Evolutionary conservation across 2,888 invertebrate genomes (phyloP).

Genomic region (Papilio gigon): DNA sequence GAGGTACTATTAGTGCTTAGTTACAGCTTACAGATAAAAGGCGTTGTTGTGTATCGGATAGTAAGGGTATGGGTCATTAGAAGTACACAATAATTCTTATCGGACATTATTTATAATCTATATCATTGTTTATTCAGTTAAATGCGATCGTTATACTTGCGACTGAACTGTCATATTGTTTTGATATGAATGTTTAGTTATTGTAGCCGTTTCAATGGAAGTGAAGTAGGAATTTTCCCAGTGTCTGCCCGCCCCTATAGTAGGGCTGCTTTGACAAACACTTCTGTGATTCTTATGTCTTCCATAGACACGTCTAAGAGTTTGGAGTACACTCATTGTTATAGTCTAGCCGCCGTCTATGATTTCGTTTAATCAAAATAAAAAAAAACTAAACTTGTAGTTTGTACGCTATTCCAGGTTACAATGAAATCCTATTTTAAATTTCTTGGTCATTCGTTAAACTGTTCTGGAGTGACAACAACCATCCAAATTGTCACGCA

Average conservation of each 20-base stretch:
- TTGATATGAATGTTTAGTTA: slow-evolving; percentile 11
- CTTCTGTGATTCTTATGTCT: background rate
- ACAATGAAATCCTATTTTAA: no score
- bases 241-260: background rate
- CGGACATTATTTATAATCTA: background rate
- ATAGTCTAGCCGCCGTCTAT: no score
- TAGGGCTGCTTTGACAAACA: background rate
- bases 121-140: slow-evolving; percentile 15
- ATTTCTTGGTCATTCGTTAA: no score
- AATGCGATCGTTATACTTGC: background rate
- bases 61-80: background rate
- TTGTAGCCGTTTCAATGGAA: slow-evolving; percentile 2
- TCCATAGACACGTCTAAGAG: no score
- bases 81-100: background rate
- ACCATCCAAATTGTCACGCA: no score
- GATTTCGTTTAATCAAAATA: no score
- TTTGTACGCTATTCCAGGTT: no score
- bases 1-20: background rate
- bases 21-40: background rate
- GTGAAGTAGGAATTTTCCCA: slow-evolving; percentile 7
- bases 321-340: no score
- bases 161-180: slow-evolving; percentile 3
- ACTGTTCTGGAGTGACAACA: no score
- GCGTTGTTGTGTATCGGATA: background rate
- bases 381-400: no score